Percentiles rank a stretch among this genome's conserved stretches.
Evolutionary conservation across 2,113 vertebrate species (phyloP).

Genomic region (Podarcis muralis): DNA sequence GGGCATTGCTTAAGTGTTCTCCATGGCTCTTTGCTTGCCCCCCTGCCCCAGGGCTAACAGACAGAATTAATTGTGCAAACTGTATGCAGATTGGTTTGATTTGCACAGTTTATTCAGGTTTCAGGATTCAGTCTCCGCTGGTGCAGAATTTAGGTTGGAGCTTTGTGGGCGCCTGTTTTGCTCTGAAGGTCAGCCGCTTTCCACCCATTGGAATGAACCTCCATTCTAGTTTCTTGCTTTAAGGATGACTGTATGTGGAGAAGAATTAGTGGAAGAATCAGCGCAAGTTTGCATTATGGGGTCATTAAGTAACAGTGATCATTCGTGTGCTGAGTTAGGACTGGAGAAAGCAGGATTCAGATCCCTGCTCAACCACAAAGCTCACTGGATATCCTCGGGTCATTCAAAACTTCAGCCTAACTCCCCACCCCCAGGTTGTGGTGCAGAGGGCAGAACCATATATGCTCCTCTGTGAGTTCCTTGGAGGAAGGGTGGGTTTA

Average conservation of each 20-base stretch:
- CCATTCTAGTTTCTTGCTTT: neutral
- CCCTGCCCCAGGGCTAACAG: neutral
- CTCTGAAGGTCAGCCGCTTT: neutral
- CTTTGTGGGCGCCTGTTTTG: too few species aligned
- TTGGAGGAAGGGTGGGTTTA: neutral
- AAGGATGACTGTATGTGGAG: neutral
- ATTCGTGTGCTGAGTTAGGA: neutral
- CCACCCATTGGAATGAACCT: neutral
- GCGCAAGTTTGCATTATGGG: neutral
- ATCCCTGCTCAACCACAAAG: neutral
- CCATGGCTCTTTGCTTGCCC: neutral
- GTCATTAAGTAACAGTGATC: neutral
- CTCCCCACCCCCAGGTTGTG: neutral
- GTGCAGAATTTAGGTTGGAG: neutral
- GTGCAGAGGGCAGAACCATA: neutral
- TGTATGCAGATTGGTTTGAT: neutral
- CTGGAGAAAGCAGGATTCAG: neutral
- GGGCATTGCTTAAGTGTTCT: neutral
- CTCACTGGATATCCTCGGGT: neutral
- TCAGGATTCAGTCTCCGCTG: neutral
- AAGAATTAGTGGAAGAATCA: neutral
- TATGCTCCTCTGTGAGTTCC: neutral
- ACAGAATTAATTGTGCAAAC: neutral
- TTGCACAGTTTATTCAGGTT: neutral
- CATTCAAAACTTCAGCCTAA: neutral